Evolutionary conservation across 2,113 vertebrate genomes (phyloP).

Genomic region (Oxyruncus cristatus): DNA sequence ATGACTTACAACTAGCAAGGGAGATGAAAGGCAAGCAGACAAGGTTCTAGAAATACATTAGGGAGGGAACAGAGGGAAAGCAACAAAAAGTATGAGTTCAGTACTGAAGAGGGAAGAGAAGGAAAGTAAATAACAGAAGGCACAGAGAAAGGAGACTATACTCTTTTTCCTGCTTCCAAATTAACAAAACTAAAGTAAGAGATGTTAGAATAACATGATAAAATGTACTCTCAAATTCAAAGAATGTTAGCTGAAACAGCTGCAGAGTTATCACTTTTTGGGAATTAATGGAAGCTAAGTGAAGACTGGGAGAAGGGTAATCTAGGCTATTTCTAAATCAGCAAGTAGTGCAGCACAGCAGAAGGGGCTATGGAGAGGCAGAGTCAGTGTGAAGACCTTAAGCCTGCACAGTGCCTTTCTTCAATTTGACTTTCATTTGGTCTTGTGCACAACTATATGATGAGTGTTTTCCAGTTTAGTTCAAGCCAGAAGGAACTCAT

Average conservation of each 20-base stretch:
- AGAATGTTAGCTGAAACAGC: background rate
- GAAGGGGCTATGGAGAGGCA: background rate
- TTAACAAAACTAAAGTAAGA: background rate
- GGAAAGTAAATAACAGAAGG: background rate
- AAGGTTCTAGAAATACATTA: constrained; percentile 16
- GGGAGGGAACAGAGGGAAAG: background rate
- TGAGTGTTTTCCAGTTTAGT: background rate
- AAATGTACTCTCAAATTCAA: background rate
- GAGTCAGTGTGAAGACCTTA: background rate
- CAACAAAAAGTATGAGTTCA: background rate
- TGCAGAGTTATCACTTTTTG: background rate
- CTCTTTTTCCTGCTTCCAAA: background rate
- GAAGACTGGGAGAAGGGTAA: background rate
- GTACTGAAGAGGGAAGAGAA: background rate
- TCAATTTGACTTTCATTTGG: background rate
- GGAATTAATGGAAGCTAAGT: background rate
- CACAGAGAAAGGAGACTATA: background rate
- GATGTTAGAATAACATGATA: background rate
- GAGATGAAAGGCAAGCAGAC: background rate
- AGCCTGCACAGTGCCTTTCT: background rate
- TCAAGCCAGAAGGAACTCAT: background rate
- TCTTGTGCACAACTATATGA: background rate
- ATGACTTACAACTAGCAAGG: constrained; percentile 10
- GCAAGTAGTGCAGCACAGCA: background rate
- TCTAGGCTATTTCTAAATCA: background rate